Base-by-base conservation (phyloP, 1,140 invertebrate genomes). In the Diorhabda carinulata region DNA sequence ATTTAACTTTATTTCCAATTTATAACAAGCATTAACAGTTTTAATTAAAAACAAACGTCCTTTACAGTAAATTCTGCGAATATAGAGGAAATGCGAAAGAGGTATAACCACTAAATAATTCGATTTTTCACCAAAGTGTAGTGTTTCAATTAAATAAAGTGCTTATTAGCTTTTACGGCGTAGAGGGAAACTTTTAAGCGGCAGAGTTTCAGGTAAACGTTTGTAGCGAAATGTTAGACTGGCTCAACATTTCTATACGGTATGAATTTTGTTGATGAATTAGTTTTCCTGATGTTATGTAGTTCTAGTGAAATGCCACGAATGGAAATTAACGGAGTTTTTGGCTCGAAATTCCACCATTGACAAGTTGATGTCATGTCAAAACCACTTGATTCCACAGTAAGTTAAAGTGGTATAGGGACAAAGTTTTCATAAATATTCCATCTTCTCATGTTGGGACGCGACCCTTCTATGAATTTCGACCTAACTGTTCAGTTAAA, bases 241-340 rank as follows among this genome's bases (percentile, higher is more conserved):
- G n/a, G 47, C 47, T 52, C n/a, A 6, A n/a, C 47, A n/a, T 52
- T 52, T 52, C 6, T 52, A 52, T 52, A 52, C 47, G 47, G 47
- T 52, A 52, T 52, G 47, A 8, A 52, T 52, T 52, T 52, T 52
- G 47, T 52, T 52, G 47, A 52, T 52, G 47, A 52, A 52, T 52
- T 52, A 52, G 47, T 52, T 52, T 52, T n/a, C n/a, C 47, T 52
- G n/a, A 52, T 52, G 47, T 52, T 52, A n/a, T 52, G 47, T 52
- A 52, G 47, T 52, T 52, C 3, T 52, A 52, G n/a, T 52, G 47
- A 52, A 52, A 52, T 52, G 47, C 47, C 3, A 8, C 47, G n/a
- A 4, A 52, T 52, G 3, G n/a, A 52, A 52, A 52, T 52, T 52
- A 52, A 52, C 47, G 47, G 6, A 52, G 47, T n/a, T 52, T 52